Evolutionary conservation across 53 echinoderm and acorn worm species (phyloP), one percentile per base, ranked within the genome.

Genomic region (Paelopatides confundens): DNA sequence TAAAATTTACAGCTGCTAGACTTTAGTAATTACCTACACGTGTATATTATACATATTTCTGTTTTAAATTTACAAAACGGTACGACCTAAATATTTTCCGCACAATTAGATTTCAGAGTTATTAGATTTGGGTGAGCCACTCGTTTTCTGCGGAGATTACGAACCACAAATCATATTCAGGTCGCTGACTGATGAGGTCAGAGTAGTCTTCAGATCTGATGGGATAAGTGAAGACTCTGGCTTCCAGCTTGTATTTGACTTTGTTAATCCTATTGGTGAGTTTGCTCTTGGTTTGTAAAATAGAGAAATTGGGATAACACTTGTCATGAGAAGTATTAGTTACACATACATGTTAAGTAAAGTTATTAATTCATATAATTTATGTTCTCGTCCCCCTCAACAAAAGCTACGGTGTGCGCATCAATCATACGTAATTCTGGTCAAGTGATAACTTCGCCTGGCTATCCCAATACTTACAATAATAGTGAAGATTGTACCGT

Each of bases 381-480:
- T n/a, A n/a, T n/a, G n/a, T n/a, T n/a, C n/a, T n/a, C n/a, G n/a
- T n/a, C n/a, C n/a, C n/a, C n/a, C 54, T 58, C 58, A 0, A 2
- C 58, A 21, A 81, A 51, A 81, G 81, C 81, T 3, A 81, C 81
- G 0, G 81, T 52, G 4, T 96, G 96, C 62, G 91, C 82, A 30
- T 71, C 65, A 4, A 53, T 86, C 0, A 50, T 96, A 35, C 29
- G 24, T 1, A 37, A 69, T n/a, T 78, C 89, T 2, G 90, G 90
- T 26, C 89, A 93, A 48, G 85, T 84, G 0, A 90, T 96, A 47
- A 91, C 87, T 27, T 96, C 96, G 12, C 96, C 94, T 24, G 86
- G 86, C 63, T 96, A 91, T 62, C 96, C 96, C 1, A 82, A 24
- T 3, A 81, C 88, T 36, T 96, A 96, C 32, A 69, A 66, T 40